Base-by-base conservation (phyloP, 1,140 invertebrate species). In the Drosophila obscura region DNA sequence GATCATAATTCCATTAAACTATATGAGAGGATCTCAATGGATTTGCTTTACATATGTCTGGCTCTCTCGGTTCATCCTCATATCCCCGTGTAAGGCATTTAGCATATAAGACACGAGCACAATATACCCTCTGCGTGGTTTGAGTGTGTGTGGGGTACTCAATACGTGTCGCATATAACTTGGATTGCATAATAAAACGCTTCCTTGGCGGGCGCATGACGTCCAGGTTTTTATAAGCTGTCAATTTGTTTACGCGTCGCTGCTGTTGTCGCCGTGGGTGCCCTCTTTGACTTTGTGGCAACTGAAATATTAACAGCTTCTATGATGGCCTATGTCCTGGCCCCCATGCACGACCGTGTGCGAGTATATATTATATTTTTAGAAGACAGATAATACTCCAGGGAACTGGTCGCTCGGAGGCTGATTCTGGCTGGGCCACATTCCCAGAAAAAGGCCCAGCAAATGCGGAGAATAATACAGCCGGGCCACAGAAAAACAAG, bases 221-320 rank as follows among this genome's bases (percentile, higher is more conserved):
- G 78, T 82, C 73, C 82, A 74, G 82, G 82, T 87, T 85, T 85
- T 85, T 87, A 85, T 85, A 85, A 85, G 82, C 82, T 85, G 82
- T 85, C 82, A 85, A 85, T 85, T 85, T 85, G 82, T 79, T 82
- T 87, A 87, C 78, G 80, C 78, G 60, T 75, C 71, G 71, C 55
- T 46, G 64, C 71, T 61, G 59, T 72, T 75, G 71, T 59, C 51
- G 64, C 71, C 57, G 55, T 43, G 56, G 66, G 48, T 45, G 41
- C 49, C 45, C 35, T 46, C 53, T 56, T 43, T 77, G 68, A 78
- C 79, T 74, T 68, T 62, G 74, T 77, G 74, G 60, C 67, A 79
- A 62, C 76, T 83, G 56, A 87, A 87, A 87, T 87, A 87, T 87
- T 87, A 87, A 87, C 83, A 67, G 57, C 59, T 53, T 52, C 57